Conservation (phyloP, 2,797 vertebrate genomes). For the Alauda arvensis region DNA sequence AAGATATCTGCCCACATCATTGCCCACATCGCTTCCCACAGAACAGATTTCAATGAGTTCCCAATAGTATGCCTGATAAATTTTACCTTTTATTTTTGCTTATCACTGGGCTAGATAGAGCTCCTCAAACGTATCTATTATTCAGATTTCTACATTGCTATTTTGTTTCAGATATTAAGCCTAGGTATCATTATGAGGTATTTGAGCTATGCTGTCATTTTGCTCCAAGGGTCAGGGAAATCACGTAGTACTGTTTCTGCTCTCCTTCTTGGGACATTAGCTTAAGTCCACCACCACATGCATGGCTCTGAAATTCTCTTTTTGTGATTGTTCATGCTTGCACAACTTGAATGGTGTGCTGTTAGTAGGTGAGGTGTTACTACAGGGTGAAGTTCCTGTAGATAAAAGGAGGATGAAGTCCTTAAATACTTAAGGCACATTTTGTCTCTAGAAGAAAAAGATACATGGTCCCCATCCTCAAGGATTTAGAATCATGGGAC, state of each 20-base stretch:
- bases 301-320: neutral
- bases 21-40: neutral
- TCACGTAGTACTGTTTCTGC: neutral
- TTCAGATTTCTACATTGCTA: neutral
- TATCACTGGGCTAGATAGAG: neutral
- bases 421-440: neutral
- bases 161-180: neutral
- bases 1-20: neutral
- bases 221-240: neutral
- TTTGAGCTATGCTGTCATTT: neutral
- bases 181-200: neutral
- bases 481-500: neutral
- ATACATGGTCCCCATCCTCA: rapidly evolving
- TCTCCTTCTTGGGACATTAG: neutral
- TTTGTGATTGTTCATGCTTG: neutral
- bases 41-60: constrained; percentile 4
- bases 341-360: neutral
- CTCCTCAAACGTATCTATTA: neutral
- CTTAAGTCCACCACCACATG: neutral
- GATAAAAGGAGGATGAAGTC: neutral
- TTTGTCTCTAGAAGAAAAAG: neutral
- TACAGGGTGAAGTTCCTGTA: neutral
- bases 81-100: constrained; percentile 10
- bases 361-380: neutral
- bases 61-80: neutral